Conservation (phyloP, 2,888 invertebrate genomes). For the Platycnemis pennipes region DNA sequence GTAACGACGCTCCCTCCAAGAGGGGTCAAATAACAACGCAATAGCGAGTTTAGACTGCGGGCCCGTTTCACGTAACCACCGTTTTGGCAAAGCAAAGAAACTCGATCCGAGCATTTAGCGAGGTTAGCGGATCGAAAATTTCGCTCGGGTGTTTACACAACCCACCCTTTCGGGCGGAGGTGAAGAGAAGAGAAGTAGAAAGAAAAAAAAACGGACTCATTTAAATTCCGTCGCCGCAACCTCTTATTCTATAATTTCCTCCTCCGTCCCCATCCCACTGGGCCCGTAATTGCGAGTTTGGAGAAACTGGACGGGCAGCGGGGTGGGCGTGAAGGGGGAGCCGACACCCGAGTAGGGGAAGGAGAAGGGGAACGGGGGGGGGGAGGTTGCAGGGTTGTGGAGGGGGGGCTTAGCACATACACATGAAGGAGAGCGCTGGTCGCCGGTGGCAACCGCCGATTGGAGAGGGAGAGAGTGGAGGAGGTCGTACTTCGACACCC, state of each 20-base stretch:
- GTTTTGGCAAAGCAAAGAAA: not conserved
- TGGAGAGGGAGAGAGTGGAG: too few relatives aligned
- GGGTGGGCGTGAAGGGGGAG: not conserved
- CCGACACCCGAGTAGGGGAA: not conserved
- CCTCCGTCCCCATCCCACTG: not conserved
- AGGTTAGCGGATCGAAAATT: not conserved
- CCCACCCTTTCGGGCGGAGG: not conserved
- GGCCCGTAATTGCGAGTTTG: not conserved
- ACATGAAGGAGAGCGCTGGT: too few relatives aligned
- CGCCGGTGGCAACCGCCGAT: too few relatives aligned
- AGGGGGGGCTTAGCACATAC: too few relatives aligned
- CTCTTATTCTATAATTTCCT: not conserved
- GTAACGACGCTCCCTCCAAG: too few relatives aligned
- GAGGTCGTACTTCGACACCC: too few relatives aligned
- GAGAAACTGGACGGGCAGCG: not conserved
- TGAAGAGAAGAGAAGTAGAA: too few relatives aligned
- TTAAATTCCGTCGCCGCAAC: not conserved
- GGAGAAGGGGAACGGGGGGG: not conserved
- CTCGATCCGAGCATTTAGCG: not conserved
- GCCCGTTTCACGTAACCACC: not conserved
- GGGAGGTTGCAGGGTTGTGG: not conserved
- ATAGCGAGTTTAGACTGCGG: too few relatives aligned
- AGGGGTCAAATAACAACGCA: too few relatives aligned
- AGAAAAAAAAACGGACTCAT: not conserved
- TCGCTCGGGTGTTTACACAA: not conserved